phyloP scores from a whole-genome alignment of 2,888 invertebrate species.

The Callinectes sapidus region DNA sequence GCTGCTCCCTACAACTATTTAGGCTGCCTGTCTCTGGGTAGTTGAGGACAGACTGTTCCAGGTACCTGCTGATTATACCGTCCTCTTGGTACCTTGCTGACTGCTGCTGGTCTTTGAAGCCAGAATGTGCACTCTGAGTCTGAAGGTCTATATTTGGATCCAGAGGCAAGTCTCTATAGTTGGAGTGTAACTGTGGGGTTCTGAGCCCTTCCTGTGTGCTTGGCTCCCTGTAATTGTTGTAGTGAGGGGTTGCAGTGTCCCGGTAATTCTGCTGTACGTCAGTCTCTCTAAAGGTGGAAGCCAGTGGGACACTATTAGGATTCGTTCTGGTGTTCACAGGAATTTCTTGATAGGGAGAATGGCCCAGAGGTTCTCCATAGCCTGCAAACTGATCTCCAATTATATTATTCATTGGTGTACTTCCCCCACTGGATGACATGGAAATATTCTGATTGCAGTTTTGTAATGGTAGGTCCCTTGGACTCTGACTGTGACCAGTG shows the following conservation, averaged over 20 bases:
- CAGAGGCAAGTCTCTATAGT: slow-evolving; percentile 53
- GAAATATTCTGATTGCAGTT: slow-evolving; percentile 51
- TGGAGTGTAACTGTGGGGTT: slow-evolving; percentile 40
- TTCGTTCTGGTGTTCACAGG: slow-evolving; percentile 38
- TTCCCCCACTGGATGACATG: slow-evolving; percentile 21
- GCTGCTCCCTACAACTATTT: slow-evolving; percentile 48
- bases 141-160: slow-evolving; percentile 43
- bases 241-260: slow-evolving; percentile 41
- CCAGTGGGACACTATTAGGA: slow-evolving; percentile 47
- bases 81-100: slow-evolving; percentile 50
- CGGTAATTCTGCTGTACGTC: slow-evolving; percentile 46
- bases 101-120: slow-evolving; percentile 45
- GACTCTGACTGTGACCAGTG: slow-evolving; percentile 31
- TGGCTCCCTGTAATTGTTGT: slow-evolving; percentile 46
- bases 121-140: slow-evolving; percentile 36
- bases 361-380: slow-evolving; percentile 54
- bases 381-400: slow-evolving; percentile 44
- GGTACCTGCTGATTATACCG: slow-evolving; percentile 46
- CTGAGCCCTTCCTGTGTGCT: slow-evolving; percentile 34
- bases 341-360: slow-evolving; percentile 42
- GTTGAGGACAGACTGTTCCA: slow-evolving; percentile 51
- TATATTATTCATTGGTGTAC: slow-evolving; percentile 42
- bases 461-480: slow-evolving; percentile 51
- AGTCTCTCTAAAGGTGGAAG: slow-evolving; percentile 52
- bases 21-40: slow-evolving; percentile 44